A percentile compares a stretch with the other conserved stretches of the same genome.
phyloP scores from a whole-genome alignment of 2,888 invertebrate genomes.

The Norana najaformis region DNA sequence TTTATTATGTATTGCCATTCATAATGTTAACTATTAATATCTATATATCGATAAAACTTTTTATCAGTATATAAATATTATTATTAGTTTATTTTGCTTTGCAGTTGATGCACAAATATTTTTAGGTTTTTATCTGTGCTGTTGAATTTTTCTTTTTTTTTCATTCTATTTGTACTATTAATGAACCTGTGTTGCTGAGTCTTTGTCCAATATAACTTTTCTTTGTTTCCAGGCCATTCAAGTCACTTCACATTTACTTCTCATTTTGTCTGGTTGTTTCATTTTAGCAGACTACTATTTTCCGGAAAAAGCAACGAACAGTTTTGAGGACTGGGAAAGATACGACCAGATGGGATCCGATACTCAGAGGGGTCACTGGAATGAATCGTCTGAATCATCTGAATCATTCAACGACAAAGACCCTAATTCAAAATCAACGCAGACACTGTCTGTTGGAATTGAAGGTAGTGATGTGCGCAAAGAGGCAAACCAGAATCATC shows the following conservation, averaged over 20 bases:
- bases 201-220: too few species aligned
- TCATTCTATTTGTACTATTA: too few species aligned
- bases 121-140: too few species aligned
- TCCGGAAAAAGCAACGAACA: neutral
- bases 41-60: too few species aligned
- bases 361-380: neutral
- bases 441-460: neutral
- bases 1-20: too few species aligned
- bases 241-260: neutral
- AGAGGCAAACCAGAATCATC: neutral
- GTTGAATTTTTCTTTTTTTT: too few species aligned
- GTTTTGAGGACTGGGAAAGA: neutral
- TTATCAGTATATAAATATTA: too few species aligned
- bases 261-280: neutral
- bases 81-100: too few species aligned
- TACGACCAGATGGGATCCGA: neutral
- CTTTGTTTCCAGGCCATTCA: neutral
- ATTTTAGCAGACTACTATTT: neutral
- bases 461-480: neutral
- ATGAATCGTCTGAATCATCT: too few species aligned
- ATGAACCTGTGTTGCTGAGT: too few species aligned
- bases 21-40: too few species aligned
- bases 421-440: slow-evolving; percentile 21
- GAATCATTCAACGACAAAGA: neutral
- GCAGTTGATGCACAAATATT: too few species aligned